A percentile compares a stretch with the other conserved stretches of the same genome.
These are phyloP conservation scores for Desmodus rotundus DNA, from an alignment of 2,113 vertebrate species.

Conservation along the genomic window DNA sequence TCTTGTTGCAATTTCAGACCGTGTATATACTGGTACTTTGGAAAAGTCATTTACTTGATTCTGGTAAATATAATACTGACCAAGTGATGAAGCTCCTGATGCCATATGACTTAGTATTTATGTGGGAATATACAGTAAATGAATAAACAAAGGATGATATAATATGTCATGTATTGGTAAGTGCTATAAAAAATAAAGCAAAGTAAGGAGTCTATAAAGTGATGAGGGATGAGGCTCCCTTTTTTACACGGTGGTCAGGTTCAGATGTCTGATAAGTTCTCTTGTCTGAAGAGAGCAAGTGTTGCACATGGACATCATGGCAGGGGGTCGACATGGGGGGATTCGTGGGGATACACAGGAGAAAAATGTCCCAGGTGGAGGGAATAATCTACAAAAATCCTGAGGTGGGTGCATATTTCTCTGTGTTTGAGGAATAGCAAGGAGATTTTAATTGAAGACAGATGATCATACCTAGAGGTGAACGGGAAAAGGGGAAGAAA, in stretches of 20 bases:
- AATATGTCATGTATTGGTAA: background rate
- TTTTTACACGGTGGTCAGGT: background rate
- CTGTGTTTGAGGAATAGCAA: background rate
- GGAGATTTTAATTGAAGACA: background rate
- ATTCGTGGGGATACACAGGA: background rate
- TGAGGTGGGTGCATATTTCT: background rate
- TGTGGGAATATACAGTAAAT: background rate
- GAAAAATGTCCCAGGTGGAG: background rate
- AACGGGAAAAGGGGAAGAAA: background rate
- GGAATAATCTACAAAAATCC: background rate
- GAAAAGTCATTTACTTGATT: background rate
- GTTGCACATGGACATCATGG: background rate
- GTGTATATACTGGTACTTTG: constrained; percentile 1
- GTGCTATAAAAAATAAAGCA: background rate
- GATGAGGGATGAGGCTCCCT: background rate
- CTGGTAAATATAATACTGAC: background rate
- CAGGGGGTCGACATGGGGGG: too few species aligned
- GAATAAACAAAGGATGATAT: background rate
- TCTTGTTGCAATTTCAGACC: background rate
- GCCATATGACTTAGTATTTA: background rate
- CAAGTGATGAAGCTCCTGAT: background rate
- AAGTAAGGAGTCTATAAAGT: background rate
- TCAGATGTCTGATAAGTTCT: background rate
- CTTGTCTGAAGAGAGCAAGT: background rate
- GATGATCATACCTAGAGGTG: background rate